A percentile compares a stretch with the other conserved stretches of the same genome.
phyloP scores from a whole-genome alignment of 2,797 vertebrate genomes.

The Brotula barbata region DNA sequence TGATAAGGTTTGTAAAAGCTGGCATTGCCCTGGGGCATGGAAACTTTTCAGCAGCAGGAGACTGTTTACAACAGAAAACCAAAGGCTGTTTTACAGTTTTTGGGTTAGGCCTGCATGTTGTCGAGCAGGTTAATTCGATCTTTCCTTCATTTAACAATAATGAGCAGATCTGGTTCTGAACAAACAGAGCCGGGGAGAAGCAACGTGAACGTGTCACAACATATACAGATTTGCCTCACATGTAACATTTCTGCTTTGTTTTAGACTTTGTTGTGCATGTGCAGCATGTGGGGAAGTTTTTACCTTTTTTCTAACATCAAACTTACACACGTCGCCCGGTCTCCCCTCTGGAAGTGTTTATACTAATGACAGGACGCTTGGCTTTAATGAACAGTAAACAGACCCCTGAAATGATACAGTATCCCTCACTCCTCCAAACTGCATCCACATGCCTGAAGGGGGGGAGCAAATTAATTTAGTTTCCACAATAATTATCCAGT shows the following conservation, averaged over 20 bases:
- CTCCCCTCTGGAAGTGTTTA: constrained; percentile 50
- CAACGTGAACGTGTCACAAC: not conserved
- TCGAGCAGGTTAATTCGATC: constrained; percentile 18
- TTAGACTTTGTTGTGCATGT: not conserved
- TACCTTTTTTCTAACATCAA: constrained; percentile 1
- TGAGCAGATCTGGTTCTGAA: constrained; percentile 14
- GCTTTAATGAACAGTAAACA: constrained; percentile 40
- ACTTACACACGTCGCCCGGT: constrained; percentile 9
- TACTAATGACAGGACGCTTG: constrained; percentile 52
- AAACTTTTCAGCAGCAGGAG: constrained; percentile 54
- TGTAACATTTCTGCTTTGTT: not conserved
- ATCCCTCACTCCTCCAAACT: constrained; percentile 39
- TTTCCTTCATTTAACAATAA: constrained; percentile 22
- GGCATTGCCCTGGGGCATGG: constrained; percentile 35
- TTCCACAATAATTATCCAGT: not conserved
- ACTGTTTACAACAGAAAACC: constrained; percentile 38
- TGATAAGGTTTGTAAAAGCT: constrained; percentile 7
- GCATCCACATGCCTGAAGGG: constrained; percentile 34
- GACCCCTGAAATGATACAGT: constrained; percentile 35
- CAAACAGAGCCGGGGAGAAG: not conserved
- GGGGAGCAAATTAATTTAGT: not conserved
- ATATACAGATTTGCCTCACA: not conserved
- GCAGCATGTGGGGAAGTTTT: constrained; percentile 2
- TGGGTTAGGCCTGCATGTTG: constrained; percentile 28
- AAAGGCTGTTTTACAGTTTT: constrained; percentile 28